phyloP scores from a whole-genome alignment of 2,888 invertebrate species.

The Ectemnius continuus region DNA sequence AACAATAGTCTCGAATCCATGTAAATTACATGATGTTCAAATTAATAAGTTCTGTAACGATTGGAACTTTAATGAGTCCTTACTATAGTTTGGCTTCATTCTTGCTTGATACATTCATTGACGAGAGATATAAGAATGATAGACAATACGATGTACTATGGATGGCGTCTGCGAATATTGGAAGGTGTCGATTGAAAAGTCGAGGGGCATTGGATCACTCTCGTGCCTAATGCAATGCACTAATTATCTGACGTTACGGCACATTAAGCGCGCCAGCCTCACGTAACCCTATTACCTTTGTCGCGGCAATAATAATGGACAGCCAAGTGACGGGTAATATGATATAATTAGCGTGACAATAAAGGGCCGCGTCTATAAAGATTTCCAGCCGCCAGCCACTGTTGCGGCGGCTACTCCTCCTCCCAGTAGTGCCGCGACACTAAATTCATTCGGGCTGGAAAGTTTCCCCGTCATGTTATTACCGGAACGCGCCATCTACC shows the following conservation, averaged over 20 bases:
- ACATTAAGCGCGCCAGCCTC: conserved; percentile 35
- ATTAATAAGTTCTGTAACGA: too few relatives aligned
- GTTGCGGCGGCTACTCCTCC: neutral
- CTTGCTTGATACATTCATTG: too few relatives aligned
- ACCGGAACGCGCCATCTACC: conserved; percentile 33
- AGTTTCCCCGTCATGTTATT: conserved; percentile 20
- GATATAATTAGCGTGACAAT: conserved; percentile 26
- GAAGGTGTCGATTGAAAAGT: neutral
- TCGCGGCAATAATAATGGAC: conserved; percentile 44
- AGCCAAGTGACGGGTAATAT: conserved; percentile 44
- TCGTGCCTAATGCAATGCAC: conserved; percentile 15
- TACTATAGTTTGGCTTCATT: too few relatives aligned
- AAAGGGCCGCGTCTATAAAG: conserved; percentile 20
- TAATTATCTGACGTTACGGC: conserved; percentile 34
- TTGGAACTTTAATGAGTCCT: too few relatives aligned
- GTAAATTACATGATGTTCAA: too few relatives aligned
- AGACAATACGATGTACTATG: too few relatives aligned
- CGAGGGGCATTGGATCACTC: neutral
- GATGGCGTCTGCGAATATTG: too few relatives aligned
- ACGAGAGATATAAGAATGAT: too few relatives aligned
- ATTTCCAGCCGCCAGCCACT: conserved; percentile 37
- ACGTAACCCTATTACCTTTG: conserved; percentile 43
- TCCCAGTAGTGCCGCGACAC: conserved; percentile 1
- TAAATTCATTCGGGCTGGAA: neutral
- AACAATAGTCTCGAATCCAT: too few relatives aligned